Evolutionary conservation across 2,888 invertebrate genomes (phyloP).

Genomic region (Gymnoscelis rufifasciata): DNA sequence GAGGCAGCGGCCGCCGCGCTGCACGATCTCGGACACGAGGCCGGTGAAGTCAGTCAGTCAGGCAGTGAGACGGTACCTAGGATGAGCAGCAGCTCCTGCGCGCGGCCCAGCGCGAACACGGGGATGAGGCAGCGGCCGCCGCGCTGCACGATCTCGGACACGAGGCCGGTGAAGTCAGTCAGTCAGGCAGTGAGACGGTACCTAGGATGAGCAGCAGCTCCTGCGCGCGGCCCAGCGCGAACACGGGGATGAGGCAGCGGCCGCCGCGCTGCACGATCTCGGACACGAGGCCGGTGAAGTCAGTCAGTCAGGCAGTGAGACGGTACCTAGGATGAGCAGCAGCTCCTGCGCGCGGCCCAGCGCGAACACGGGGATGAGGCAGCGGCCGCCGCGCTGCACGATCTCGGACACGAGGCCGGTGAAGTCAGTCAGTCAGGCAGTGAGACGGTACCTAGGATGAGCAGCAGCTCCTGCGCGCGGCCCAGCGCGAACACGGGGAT

Average conservation of each 20-base stretch:
- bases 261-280: slow-evolving; percentile 99
- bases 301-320: slow-evolving; percentile 86
- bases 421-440: slow-evolving; percentile 91
- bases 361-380: slow-evolving; percentile 99
- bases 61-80: slow-evolving; percentile 79
- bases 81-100: slow-evolving; percentile 97
- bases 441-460: slow-evolving; percentile 87
- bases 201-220: slow-evolving; percentile 93
- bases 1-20: too few species aligned
- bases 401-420: slow-evolving; percentile 70
- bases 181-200: slow-evolving; percentile 37
- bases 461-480: slow-evolving; percentile 93
- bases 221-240: slow-evolving; percentile 98
- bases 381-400: slow-evolving; percentile 91
- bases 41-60: too few species aligned
- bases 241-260: slow-evolving; percentile 98
- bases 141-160: slow-evolving; percentile 96
- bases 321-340: slow-evolving; percentile 87
- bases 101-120: slow-evolving; percentile 98
- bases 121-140: slow-evolving; percentile 99
- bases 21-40: too few species aligned
- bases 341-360: slow-evolving; percentile 97
- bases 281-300: slow-evolving; percentile 94
- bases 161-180: slow-evolving; percentile 60
- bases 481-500: slow-evolving; percentile 99